Base-by-base conservation (phyloP, 2,888 invertebrate genomes). In the Geophilus truncorum region DNA sequence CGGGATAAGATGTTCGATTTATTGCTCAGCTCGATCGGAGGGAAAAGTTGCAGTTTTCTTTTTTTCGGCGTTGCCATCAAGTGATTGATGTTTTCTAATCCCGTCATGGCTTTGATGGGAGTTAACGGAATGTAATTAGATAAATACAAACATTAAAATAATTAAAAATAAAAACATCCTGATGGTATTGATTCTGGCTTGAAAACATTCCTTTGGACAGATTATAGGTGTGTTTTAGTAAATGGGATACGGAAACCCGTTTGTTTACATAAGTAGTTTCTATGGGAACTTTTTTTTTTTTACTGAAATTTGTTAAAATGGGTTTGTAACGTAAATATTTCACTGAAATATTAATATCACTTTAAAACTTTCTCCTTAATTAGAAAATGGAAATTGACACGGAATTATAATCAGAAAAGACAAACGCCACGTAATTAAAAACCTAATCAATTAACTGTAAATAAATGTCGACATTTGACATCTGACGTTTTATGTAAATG, bases 21-120 rank as follows among this genome's bases (percentile, higher is more conserved):
- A n/a, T 80, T 80, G 75, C 10, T 75, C 18, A 80, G 25, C 23
- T 80, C 80, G 36, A 80, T 80, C 0, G 80, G 80, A 7, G 80
- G 80, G 15, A 80, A 80, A 40, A 80, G 75, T 15, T 34, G 28
- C 0, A 62, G 25, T 45, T 80, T 80, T 28, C 80, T 28, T 21
- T 75, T 40, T 28, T 75, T 25, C 15, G 79, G 79, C 25, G 36
- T 62, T 32, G 28, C 40, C 78, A 40, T 34, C 10, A 36, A 36
- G 15, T 15, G 23, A 7, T 23, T 5, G 25, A 21, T 36, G 28
- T 78, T 78, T 40, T 40, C 40, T 15, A 78, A 23, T 34, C 78
- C 28, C 10, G 40, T 18, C 78, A 78, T 78, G 9, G 6, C 77
- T 32, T 34, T 0, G 75, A 0, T 15, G 23, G 5, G 12, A 70